Conservation (phyloP, 2,888 invertebrate species). For the Hybos culiciformis region DNA sequence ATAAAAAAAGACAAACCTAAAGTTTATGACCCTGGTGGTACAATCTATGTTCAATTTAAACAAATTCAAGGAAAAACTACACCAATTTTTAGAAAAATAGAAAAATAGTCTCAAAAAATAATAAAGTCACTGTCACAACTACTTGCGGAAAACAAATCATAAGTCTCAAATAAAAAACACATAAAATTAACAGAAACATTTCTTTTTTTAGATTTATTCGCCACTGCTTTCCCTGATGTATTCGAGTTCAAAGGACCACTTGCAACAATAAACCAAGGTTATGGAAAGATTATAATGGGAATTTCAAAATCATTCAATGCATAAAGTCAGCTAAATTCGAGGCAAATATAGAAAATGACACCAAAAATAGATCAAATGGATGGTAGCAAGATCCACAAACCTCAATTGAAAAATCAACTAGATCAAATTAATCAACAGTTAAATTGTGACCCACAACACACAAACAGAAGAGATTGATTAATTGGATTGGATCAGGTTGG, state of each 20-base stretch:
- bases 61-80: not conserved
- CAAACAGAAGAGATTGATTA: conserved; percentile 3
- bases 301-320: not conserved
- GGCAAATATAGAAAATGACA: not conserved
- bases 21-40: conserved; percentile 7
- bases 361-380: too few relatives aligned
- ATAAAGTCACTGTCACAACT: conserved; percentile 11
- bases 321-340: not conserved
- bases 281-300: not conserved
- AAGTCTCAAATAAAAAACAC: conserved; percentile 11
- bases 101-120: conserved; percentile 10
- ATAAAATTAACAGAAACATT: not conserved
- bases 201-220: not conserved
- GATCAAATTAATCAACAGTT: not conserved
- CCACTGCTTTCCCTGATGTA: not conserved
- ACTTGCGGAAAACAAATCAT: conserved; percentile 7
- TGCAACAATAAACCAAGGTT: not conserved
- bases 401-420: not conserved
- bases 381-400: not conserved
- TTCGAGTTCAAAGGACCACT: not conserved
- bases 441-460: not conserved
- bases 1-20: conserved; percentile 8
- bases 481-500: conserved; percentile 7
- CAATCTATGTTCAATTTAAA: too few relatives aligned
- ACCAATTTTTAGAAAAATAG: conserved; percentile 7